Evolutionary conservation across 92 coral and sea anemone species (phyloP).

Genomic region (Pocillopora meandrina): DNA sequence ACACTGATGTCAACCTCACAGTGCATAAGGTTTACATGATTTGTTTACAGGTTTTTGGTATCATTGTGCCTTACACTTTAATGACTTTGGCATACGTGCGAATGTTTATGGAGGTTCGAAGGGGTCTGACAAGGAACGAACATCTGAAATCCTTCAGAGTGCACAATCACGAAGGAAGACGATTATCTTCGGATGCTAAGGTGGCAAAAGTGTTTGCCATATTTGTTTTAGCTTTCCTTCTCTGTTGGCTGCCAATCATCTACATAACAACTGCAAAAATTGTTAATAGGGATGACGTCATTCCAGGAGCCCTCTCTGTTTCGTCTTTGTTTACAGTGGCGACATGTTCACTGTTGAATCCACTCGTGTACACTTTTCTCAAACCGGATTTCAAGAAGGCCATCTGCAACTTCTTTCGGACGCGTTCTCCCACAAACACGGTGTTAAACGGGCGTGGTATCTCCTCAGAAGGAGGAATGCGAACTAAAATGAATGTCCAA

Average conservation of each 20-base stretch:
- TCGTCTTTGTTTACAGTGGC: conserved; percentile 75
- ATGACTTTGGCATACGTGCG: conserved; percentile 64
- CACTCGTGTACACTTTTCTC: conserved; percentile 71
- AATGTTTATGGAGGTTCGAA: conserved; percentile 61
- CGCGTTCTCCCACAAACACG: not conserved
- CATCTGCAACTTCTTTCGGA: conserved; percentile 18
- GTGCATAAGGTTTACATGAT: conserved; percentile 67
- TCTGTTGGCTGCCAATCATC: conserved; percentile 80
- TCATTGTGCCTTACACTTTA: conserved; percentile 61
- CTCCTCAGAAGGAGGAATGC: not conserved
- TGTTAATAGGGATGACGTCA: conserved; percentile 50
- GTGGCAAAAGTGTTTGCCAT: conserved; percentile 70
- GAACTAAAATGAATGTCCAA: not conserved
- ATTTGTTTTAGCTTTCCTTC: conserved; percentile 65
- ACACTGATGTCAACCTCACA: conserved; percentile 28
- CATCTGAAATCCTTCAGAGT: conserved; percentile 25
- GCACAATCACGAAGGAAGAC: conserved; percentile 30
- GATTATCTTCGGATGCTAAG: conserved; percentile 59
- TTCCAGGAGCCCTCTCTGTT: conserved; percentile 52
- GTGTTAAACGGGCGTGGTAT: not conserved
- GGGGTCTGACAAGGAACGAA: conserved; percentile 46
- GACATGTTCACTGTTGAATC: conserved; percentile 71
- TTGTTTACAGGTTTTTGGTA: conserved; percentile 65
- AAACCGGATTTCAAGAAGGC: conserved; percentile 77
- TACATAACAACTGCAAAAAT: conserved; percentile 69